These are phyloP conservation scores for Xenopus laevis DNA, from an alignment of 2,113 vertebrate genomes.

Conservation along the genomic window DNA sequence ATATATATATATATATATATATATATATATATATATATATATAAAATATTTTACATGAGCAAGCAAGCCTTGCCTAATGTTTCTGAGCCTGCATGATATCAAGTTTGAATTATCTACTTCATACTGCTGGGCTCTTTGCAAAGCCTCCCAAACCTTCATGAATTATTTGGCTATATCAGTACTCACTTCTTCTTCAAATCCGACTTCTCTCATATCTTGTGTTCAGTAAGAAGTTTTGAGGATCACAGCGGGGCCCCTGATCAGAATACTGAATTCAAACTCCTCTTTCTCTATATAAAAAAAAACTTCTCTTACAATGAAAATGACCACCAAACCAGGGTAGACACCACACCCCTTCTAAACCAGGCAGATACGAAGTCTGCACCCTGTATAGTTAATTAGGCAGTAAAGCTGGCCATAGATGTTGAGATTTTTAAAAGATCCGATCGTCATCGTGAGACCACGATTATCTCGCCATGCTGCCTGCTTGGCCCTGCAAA, in stretches of 20 bases:
- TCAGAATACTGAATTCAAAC: background rate
- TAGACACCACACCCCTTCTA: no score
- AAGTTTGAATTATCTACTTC: background rate
- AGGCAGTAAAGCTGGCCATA: no score
- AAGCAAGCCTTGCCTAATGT: background rate
- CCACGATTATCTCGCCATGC: no score
- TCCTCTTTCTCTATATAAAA: background rate
- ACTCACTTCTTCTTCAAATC: background rate
- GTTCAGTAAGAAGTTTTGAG: background rate
- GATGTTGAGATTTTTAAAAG: no score
- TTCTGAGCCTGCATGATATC: background rate
- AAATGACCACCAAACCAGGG: no score
- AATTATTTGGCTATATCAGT: background rate
- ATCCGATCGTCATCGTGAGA: no score
- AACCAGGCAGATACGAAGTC: no score
- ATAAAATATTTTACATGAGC: background rate
- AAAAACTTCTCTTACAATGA: no score
- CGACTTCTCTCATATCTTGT: background rate
- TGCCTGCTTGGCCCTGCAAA: no score
- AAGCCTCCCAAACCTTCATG: background rate
- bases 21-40: background rate
- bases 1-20: no score
- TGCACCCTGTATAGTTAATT: no score
- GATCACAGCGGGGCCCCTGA: background rate
- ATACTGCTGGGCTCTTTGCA: conserved; percentile 1